Evolutionary conservation across 2,797 vertebrate genomes (phyloP).

Genomic region (Pseudocheirus occidentalis): DNA sequence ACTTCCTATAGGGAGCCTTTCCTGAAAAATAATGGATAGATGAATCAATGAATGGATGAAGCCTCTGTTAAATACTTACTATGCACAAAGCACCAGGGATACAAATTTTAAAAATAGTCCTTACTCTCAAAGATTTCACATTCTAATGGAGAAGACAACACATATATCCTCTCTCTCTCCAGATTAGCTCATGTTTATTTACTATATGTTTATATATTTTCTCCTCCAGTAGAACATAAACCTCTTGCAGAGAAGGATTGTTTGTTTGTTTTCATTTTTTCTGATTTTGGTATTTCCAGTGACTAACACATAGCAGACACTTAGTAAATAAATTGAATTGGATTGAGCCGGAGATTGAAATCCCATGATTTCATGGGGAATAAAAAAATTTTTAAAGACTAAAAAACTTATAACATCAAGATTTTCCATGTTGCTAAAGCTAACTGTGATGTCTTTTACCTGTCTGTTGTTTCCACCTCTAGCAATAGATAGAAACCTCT

Average conservation of each 20-base stretch:
- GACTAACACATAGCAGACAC: not conserved
- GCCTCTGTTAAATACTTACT: not conserved
- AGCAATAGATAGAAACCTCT: not conserved
- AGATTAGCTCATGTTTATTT: not conserved
- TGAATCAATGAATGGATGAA: not conserved
- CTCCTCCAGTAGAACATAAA: not conserved
- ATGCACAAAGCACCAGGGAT: not conserved
- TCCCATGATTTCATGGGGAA: not conserved
- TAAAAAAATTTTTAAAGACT: not conserved
- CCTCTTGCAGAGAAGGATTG: not conserved
- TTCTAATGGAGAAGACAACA: not conserved
- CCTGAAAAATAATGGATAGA: not conserved
- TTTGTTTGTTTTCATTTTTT: not conserved
- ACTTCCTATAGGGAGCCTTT: not conserved
- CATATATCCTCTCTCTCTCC: not conserved
- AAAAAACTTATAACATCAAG: not conserved
- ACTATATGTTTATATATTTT: not conserved
- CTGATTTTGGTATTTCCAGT: not conserved
- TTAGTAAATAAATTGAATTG: not conserved
- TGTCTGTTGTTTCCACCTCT: not conserved
- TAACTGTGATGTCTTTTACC: not conserved
- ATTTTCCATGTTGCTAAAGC: not conserved
- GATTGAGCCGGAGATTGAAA: not conserved
- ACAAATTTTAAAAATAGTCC: not conserved
- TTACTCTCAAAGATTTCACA: not conserved